Conservation (phyloP, 2,113 vertebrate species). For the Burhinus oedicnemus region DNA sequence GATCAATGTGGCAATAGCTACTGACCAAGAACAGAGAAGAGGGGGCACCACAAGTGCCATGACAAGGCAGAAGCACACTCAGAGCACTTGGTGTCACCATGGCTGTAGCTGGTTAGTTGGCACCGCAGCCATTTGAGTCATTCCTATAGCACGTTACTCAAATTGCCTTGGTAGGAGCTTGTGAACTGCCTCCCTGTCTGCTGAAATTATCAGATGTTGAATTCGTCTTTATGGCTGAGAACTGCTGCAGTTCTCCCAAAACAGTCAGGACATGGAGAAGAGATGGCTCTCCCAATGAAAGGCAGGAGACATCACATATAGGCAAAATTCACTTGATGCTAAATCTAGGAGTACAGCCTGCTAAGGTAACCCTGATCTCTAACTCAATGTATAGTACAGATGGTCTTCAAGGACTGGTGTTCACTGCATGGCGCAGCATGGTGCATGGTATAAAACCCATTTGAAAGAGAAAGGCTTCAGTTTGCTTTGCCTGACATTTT, state of each 20-base stretch:
- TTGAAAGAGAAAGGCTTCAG: not conserved
- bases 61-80: not conserved
- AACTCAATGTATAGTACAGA: not conserved
- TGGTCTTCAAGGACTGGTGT: not conserved
- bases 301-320: not conserved
- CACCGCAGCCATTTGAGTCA: fast-evolving
- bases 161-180: not conserved
- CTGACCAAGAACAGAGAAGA: not conserved
- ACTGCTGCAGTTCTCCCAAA: not conserved
- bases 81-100: not conserved
- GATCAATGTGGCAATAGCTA: fast-evolving
- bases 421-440: not conserved
- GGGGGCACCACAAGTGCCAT: not conserved
- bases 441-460: not conserved
- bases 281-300: not conserved
- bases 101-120: not conserved
- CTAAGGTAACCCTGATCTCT: not conserved
- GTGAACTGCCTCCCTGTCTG: not conserved
- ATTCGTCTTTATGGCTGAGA: not conserved
- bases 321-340: not conserved
- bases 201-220: not conserved
- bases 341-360: not conserved
- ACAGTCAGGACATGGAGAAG: not conserved
- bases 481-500: not conserved
- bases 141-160: not conserved